Evolutionary conservation across 2,113 vertebrate species (phyloP).

Genomic region (Sinosuthora webbiana): DNA sequence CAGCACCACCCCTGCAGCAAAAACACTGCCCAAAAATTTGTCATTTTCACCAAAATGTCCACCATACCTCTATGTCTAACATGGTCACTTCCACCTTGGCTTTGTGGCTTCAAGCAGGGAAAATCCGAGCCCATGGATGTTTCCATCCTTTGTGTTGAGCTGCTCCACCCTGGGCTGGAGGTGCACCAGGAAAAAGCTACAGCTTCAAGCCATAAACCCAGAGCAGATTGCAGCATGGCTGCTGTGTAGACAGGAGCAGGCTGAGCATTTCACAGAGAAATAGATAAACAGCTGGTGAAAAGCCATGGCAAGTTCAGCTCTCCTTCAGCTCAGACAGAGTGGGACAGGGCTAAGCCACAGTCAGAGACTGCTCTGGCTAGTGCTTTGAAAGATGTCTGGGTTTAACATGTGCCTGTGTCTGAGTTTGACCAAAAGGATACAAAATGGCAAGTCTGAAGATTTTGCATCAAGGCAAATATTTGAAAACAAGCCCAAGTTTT

Average conservation of each 20-base stretch:
- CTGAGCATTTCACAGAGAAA: not conserved
- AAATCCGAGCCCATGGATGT: not conserved
- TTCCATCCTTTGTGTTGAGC: rapidly evolving
- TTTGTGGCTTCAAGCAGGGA: rapidly evolving
- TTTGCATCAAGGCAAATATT: not conserved
- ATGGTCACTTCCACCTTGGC: not conserved
- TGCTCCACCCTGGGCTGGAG: not conserved
- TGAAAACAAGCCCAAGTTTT: not conserved
- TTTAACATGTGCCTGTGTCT: not conserved
- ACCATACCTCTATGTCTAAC: not conserved
- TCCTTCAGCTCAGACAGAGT: not conserved
- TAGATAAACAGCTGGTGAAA: not conserved
- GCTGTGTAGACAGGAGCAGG: not conserved
- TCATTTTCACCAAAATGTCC: not conserved
- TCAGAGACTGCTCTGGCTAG: not conserved
- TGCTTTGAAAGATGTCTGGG: not conserved
- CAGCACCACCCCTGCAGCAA: not conserved
- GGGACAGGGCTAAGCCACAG: not conserved
- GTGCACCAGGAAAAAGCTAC: not conserved
- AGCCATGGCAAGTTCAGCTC: not conserved
- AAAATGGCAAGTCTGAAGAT: not conserved
- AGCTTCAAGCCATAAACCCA: not conserved
- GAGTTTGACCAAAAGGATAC: not conserved
- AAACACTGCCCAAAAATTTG: not conserved
- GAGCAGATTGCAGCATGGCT: rapidly evolving